Percentiles rank a stretch among this genome's conserved stretches.
phyloP scores from a whole-genome alignment of 2,888 invertebrate genomes.

The Sycophila texana region DNA sequence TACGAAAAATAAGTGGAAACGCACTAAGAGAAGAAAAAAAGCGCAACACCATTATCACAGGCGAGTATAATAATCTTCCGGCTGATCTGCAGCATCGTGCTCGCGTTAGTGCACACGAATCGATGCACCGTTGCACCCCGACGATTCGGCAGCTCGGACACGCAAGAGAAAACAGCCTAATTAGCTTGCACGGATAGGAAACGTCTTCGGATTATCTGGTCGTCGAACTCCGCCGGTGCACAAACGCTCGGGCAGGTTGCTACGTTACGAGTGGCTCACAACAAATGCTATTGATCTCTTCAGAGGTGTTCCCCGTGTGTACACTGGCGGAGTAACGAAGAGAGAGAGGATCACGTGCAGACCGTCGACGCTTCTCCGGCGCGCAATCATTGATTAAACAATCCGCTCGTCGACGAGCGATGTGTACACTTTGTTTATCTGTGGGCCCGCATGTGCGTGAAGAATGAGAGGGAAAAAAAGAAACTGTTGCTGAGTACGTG shows the following conservation, averaged over 20 bases:
- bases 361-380: neutral
- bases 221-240: conserved; percentile 41
- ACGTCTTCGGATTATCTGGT: conserved; percentile 49
- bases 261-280: conserved; percentile 68
- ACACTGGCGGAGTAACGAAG: neutral
- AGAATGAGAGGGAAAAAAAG: neutral
- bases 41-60: no score
- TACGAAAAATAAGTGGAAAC: neutral
- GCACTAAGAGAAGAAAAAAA: neutral
- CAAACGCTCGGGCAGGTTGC: conserved; percentile 61
- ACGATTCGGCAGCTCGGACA: neutral
- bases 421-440: neutral
- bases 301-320: conserved; percentile 16
- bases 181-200: conserved; percentile 11
- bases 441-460: neutral
- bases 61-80: no score
- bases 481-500: neutral
- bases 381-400: conserved; percentile 50
- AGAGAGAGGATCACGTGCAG: conserved; percentile 18
- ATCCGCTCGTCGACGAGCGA: no score
- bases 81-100: no score
- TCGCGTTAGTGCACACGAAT: neutral
- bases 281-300: conserved; percentile 70
- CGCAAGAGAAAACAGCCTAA: conserved; percentile 25
- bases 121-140: neutral